Base-by-base conservation (phyloP, 2,888 invertebrate genomes). In the Eulithis prunata region DNA sequence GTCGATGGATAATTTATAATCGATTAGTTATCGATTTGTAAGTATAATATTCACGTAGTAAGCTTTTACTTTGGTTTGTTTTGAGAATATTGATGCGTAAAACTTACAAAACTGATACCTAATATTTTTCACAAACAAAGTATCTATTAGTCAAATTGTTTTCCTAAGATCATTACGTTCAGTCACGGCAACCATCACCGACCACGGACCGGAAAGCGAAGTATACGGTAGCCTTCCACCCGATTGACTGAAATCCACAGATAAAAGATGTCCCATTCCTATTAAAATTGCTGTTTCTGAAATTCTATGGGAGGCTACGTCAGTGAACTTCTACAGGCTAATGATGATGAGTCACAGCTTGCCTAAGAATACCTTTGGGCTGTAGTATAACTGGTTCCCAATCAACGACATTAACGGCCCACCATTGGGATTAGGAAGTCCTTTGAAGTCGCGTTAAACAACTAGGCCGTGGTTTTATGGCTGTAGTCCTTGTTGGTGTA, bases 401-500 rank as follows among this genome's bases (percentile, higher is more conserved):
- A 64, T 66, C 43, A 64, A 58, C 14, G 21, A 46, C 57, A 54
- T 60, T 54, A 57, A 61, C 45, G 49, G 43, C 4, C 14, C 64
- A 64, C 8, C 32, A 32, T 32, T 32, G 32, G 41, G 2, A 77
- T 60, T 70, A 76, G 71, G 75, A 74, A 74, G 72, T 72, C 74
- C 76, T 79, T 80, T 80, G 79, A 80, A 76, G 76, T 78, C 66
- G 70, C 52, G 28, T 4, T 76, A 75, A 77, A 77, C 72, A 62
- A 65, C 64, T 41, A 54, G 49, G 51, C 61, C 56, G 52, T 54
- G 65, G 56, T 68, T 63, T 70, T 66, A 68, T 64, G 69, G 7
- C 32, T 52, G 21, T 49, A 68, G 56, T 51, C 63, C n/a, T 59
- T 51, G 49, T 54, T 55, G 55, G 45, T 21, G 13, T 11, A 8